phyloP scores from a whole-genome alignment of 2,797 vertebrate species.

The Poliocrania exsul region DNA sequence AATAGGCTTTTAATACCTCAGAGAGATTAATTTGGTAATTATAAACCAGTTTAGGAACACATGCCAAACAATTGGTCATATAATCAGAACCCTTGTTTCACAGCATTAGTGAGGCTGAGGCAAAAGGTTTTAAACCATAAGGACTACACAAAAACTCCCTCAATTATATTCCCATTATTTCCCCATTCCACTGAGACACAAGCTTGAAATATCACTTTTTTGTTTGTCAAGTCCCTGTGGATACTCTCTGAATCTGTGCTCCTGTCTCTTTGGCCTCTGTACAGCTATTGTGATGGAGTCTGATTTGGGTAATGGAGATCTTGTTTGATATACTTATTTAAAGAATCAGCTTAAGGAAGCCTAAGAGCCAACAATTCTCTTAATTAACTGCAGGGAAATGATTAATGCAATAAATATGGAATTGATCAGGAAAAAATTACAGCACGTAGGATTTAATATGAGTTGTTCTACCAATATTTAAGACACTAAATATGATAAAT shows the following conservation, averaged over 20 bases:
- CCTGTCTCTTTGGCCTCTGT: slow-evolving; percentile 45
- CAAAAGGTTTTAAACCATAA: slow-evolving; percentile 46
- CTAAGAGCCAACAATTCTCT: slow-evolving; percentile 37
- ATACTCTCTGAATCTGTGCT: slow-evolving; percentile 51
- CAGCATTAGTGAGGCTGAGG: slow-evolving; percentile 60
- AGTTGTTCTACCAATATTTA: not conserved
- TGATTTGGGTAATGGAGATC: slow-evolving; percentile 47
- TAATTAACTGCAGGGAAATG: slow-evolving; percentile 54
- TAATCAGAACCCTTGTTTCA: slow-evolving; percentile 69
- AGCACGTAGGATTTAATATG: not conserved
- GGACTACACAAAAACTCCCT: slow-evolving; percentile 15
- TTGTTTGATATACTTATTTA: slow-evolving; percentile 44
- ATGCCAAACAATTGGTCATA: slow-evolving; percentile 77
- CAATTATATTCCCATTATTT: slow-evolving; percentile 45
- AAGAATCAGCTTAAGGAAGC: slow-evolving; percentile 30
- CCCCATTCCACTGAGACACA: slow-evolving; percentile 29
- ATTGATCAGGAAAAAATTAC: slow-evolving; percentile 14
- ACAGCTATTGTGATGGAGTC: slow-evolving; percentile 11
- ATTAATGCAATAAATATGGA: slow-evolving; percentile 43
- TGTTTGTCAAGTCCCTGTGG: slow-evolving; percentile 41
- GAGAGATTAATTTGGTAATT: slow-evolving; percentile 81
- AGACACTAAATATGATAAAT: slow-evolving; percentile 31
- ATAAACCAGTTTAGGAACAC: slow-evolving; percentile 76
- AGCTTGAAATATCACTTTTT: slow-evolving; percentile 49
- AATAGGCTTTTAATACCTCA: slow-evolving; percentile 79